phyloP scores from a whole-genome alignment of 2,888 invertebrate species.

The Phymatocera aterrima region DNA sequence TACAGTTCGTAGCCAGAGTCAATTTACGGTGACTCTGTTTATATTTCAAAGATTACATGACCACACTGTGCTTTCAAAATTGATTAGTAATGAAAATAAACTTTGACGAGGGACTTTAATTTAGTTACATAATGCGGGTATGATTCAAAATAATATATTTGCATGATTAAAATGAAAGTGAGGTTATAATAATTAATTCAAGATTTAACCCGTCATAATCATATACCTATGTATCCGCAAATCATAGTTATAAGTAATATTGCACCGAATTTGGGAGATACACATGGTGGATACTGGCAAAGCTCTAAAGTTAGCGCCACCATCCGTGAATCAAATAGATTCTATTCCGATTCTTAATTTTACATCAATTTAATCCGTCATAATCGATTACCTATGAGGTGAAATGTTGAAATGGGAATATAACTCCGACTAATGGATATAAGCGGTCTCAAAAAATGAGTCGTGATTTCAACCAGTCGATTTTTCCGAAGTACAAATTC shows the following conservation, averaged over 20 bases:
- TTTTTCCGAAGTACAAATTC: background rate
- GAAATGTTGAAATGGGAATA: background rate
- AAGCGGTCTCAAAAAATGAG: background rate
- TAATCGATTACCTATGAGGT: background rate
- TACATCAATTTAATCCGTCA: background rate
- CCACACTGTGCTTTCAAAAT: background rate
- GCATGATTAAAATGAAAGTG: background rate
- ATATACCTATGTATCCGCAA: too few relatives aligned
- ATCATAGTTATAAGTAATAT: background rate
- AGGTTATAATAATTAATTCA: too few relatives aligned
- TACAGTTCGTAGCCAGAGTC: constrained; percentile 13
- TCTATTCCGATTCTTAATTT: background rate
- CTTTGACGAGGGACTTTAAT: background rate
- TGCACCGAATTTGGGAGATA: background rate
- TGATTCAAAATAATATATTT: constrained; percentile 5
- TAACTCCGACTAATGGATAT: background rate
- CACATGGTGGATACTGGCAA: background rate
- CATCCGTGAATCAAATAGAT: background rate
- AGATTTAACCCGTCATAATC: too few relatives aligned
- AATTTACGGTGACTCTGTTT: constrained; percentile 28
- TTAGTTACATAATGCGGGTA: background rate
- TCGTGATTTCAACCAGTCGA: background rate
- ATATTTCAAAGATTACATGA: constrained; percentile 16
- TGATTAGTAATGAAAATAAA: constrained; percentile 31
- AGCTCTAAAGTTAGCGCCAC: background rate